Evolutionary conservation across 1,140 invertebrate species (phyloP).

Genomic region (Pogonognathellus flavescens): DNA sequence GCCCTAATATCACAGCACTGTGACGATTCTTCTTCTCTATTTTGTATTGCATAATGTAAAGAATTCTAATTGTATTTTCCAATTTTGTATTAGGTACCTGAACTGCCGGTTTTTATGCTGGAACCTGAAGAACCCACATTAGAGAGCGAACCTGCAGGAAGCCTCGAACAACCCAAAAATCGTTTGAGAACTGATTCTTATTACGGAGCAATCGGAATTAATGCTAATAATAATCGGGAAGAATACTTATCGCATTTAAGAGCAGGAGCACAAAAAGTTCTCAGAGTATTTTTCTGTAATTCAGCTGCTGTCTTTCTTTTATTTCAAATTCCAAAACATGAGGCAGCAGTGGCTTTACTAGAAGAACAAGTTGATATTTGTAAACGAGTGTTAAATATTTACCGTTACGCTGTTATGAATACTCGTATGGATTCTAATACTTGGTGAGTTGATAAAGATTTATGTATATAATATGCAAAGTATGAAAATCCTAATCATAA

Average conservation of each 20-base stretch:
- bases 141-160: slow-evolving; percentile 35
- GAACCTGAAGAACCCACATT: slow-evolving; percentile 78
- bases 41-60: neutral
- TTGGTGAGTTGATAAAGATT: slow-evolving; percentile 82
- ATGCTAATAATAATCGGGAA: slow-evolving; percentile 65
- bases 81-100: slow-evolving; percentile 71
- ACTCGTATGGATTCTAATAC: slow-evolving; percentile 90
- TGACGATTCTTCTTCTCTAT: neutral
- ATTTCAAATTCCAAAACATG: slow-evolving; percentile 70
- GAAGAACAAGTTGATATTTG: slow-evolving; percentile 97
- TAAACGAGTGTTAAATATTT: slow-evolving; percentile 96
- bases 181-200: slow-evolving; percentile 77
- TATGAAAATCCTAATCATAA: too few relatives aligned
- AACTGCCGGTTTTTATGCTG: slow-evolving; percentile 87
- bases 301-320: slow-evolving; percentile 93
- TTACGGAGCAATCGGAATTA: slow-evolving; percentile 63
- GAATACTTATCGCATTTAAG: slow-evolving; percentile 62
- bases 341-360: slow-evolving; percentile 70
- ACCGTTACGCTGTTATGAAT: slow-evolving; percentile 97
- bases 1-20: neutral
- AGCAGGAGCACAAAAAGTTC: slow-evolving; percentile 76
- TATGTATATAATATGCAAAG: too few relatives aligned
- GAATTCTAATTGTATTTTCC: neutral
- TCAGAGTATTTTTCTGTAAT: slow-evolving; percentile 95
- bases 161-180: slow-evolving; percentile 76